A percentile compares a stretch with the other conserved stretches of the same genome.
phyloP scores from a whole-genome alignment of 2,888 invertebrate genomes.

The Cremastinae sp. region DNA sequence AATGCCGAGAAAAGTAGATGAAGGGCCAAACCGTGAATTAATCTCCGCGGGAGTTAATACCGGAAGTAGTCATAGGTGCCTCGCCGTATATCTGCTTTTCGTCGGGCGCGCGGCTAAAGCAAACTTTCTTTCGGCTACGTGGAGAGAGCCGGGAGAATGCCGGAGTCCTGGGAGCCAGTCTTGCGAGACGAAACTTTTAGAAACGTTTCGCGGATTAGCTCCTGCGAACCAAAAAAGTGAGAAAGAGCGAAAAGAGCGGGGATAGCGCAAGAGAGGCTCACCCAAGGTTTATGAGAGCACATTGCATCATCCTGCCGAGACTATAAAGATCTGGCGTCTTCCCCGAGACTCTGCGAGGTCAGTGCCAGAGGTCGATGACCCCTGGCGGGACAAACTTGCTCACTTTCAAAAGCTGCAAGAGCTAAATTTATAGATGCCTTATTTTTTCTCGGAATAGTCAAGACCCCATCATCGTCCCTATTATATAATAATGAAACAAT shows the following conservation, averaged over 20 bases:
- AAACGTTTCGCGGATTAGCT: constrained; percentile 67
- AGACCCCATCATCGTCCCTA: constrained; percentile 39
- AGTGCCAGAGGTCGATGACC: constrained; percentile 56
- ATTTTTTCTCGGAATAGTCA: constrained; percentile 33
- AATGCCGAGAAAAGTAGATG: constrained; percentile 5
- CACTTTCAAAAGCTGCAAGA: constrained; percentile 15
- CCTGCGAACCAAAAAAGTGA: constrained; percentile 43
- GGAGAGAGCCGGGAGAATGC: constrained; percentile 27
- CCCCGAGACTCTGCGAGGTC: constrained; percentile 40
- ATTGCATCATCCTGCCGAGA: constrained; percentile 32
- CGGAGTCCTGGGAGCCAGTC: constrained; percentile 27
- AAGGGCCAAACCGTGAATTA: constrained; percentile 59
- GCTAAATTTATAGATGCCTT: constrained; percentile 45
- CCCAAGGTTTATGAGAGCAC: constrained; percentile 16
- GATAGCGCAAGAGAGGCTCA: constrained; percentile 30
- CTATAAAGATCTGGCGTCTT: constrained; percentile 5
- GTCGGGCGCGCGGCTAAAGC: constrained; percentile 54
- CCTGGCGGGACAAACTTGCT: constrained; percentile 38
- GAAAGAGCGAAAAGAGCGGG: constrained; percentile 5
- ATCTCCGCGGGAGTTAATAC: constrained; percentile 64
- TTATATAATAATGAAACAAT: constrained; percentile 58
- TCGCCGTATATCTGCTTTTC: constrained; percentile 53
- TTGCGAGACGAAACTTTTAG: constrained; percentile 57
- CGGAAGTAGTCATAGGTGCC: constrained; percentile 59
- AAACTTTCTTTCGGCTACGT: constrained; percentile 60